These are phyloP conservation scores for Lordiphosa stackelbergi DNA, from an alignment of 1,140 invertebrate genomes.

Conservation along the genomic window DNA sequence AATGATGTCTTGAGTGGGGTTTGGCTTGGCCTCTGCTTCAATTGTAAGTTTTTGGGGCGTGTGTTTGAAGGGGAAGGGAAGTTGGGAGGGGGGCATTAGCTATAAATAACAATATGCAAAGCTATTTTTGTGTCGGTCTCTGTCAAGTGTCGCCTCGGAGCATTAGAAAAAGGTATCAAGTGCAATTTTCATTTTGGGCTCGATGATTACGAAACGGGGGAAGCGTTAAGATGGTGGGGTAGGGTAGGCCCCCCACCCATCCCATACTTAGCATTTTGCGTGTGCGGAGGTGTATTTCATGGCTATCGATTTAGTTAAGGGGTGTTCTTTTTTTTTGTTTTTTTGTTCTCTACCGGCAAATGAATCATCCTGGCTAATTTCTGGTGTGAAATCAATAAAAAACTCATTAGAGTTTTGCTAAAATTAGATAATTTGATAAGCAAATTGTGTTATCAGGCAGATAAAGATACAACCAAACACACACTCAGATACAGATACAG, in stretches of 20 bases:
- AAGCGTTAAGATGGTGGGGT: constrained; percentile 17
- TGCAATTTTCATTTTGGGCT: constrained; percentile 39
- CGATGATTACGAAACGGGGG: constrained; percentile 61
- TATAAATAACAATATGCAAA: constrained; percentile 9
- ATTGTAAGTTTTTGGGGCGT: background rate
- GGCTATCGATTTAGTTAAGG: constrained; percentile 59
- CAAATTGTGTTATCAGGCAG: constrained; percentile 34
- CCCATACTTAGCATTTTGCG: constrained; percentile 54
- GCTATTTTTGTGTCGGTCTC: constrained; percentile 17
- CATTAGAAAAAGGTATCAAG: constrained; percentile 45
- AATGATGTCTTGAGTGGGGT: constrained; percentile 8
- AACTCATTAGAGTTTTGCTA: constrained; percentile 13
- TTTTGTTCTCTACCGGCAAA: constrained; percentile 32
- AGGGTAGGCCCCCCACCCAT: background rate
- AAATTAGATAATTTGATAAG: constrained; percentile 58
- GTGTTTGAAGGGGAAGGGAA: too few species aligned
- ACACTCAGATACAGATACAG: background rate
- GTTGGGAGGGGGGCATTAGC: background rate
- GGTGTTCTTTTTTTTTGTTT: constrained; percentile 8
- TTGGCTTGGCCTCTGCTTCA: too few species aligned
- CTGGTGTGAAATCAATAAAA: constrained; percentile 55
- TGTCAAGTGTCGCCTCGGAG: constrained; percentile 26
- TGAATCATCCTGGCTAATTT: too few species aligned
- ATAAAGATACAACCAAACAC: constrained; percentile 17
- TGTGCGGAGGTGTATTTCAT: constrained; percentile 37